Percentiles rank a stretch among this genome's conserved stretches.
phyloP scores from a whole-genome alignment of 2,113 vertebrate genomes.

The Pycnonotus jocosus region DNA sequence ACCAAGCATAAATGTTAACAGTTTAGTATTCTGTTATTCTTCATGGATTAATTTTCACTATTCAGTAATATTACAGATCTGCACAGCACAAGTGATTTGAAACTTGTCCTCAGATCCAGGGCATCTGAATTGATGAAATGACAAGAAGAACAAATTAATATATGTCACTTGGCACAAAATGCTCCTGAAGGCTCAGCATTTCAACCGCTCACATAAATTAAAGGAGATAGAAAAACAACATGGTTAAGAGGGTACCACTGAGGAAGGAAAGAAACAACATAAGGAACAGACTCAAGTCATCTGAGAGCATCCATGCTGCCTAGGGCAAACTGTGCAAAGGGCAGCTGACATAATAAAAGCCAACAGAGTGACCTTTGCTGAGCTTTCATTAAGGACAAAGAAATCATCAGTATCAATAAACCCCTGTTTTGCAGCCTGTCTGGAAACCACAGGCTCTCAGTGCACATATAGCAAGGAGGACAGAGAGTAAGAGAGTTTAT shows the following conservation, averaged over 20 bases:
- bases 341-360: neutral
- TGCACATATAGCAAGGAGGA: neutral
- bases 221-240: neutral
- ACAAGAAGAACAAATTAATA: neutral
- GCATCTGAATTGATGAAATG: neutral
- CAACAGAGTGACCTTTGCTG: conserved; percentile 1
- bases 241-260: neutral
- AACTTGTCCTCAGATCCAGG: fast-evolving
- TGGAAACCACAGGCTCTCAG: neutral
- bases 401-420: conserved; percentile 9
- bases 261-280: neutral
- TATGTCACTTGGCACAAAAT: neutral
- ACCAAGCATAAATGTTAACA: neutral
- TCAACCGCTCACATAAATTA: neutral
- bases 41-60: neutral
- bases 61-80: neutral
- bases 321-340: neutral
- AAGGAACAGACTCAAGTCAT: neutral
- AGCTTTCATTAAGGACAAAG: conserved; percentile 3
- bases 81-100: neutral
- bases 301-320: neutral
- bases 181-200: neutral
- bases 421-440: neutral
- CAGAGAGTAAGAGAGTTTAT: neutral
- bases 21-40: neutral